Evolutionary conservation across 2,113 vertebrate species (phyloP).

Genomic region (Misgurnus anguillicaudatus): DNA sequence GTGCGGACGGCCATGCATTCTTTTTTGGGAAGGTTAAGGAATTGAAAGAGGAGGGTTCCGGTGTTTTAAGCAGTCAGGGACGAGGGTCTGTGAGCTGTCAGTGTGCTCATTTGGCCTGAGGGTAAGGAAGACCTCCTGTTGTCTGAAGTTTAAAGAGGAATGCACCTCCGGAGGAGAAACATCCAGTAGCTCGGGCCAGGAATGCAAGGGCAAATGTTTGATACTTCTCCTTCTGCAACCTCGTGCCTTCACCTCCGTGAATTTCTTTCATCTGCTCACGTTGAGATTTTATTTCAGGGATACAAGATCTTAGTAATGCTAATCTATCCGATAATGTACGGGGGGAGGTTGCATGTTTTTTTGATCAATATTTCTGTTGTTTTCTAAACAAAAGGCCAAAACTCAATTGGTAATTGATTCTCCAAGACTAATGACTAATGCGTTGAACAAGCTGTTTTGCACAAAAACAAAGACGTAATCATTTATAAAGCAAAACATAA

Average conservation of each 20-base stretch:
- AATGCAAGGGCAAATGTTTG: constrained; percentile 48
- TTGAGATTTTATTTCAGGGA: not conserved
- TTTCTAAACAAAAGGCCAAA: constrained; percentile 8
- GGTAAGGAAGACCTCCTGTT: constrained; percentile 51
- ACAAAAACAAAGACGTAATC: no score
- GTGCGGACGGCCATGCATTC: constrained; percentile 44
- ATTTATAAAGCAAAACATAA: no score
- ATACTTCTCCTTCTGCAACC: not conserved
- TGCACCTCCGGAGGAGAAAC: constrained; percentile 51
- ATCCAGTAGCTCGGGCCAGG: constrained; percentile 41
- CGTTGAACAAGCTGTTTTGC: constrained; percentile 11
- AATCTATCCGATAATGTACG: not conserved
- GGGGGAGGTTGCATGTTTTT: constrained; percentile 5
- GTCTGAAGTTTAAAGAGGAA: constrained; percentile 38
- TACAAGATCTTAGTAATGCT: not conserved
- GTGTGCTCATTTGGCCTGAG: constrained; percentile 46
- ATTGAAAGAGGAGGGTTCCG: constrained; percentile 34
- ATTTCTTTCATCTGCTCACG: no score
- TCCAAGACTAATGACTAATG: constrained; percentile 21
- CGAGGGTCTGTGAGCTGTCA: constrained; percentile 48
- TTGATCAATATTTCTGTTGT: not conserved
- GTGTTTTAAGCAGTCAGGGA: constrained; percentile 32
- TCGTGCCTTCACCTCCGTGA: no score
- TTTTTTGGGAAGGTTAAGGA: constrained; percentile 42
- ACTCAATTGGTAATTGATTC: constrained; percentile 36